phyloP scores from a whole-genome alignment of 2,888 invertebrate species.

The Balanococcus diminutus region DNA sequence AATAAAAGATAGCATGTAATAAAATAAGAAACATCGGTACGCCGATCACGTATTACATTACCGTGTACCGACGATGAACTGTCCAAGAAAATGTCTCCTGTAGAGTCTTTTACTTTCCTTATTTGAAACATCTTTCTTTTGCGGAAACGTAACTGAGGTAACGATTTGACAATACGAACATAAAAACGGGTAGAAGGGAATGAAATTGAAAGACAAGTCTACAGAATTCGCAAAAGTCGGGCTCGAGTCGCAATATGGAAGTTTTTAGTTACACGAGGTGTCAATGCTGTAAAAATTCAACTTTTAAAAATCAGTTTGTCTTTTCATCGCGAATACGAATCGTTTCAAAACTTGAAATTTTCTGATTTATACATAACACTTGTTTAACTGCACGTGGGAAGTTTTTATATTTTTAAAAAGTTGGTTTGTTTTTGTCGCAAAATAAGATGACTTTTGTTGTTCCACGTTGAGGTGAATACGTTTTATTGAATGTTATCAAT shows the following conservation, averaged over 20 bases:
- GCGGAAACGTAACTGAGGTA: conserved; percentile 48
- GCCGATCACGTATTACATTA: conserved; percentile 56
- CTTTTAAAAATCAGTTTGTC: neutral
- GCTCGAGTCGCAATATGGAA: too few relatives aligned
- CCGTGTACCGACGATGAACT: conserved; percentile 55
- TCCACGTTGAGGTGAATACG: neutral
- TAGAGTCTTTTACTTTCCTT: conserved; percentile 52
- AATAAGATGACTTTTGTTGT: neutral
- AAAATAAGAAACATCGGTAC: conserved; percentile 52
- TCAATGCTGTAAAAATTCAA: conserved; percentile 25
- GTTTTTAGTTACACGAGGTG: conserved; percentile 40
- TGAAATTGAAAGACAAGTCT: conserved; percentile 49
- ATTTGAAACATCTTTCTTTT: conserved; percentile 53
- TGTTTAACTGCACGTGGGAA: neutral
- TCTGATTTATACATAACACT: neutral
- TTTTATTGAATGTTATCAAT: neutral
- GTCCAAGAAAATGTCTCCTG: conserved; percentile 59
- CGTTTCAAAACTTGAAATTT: neutral
- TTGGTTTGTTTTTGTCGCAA: neutral
- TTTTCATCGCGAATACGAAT: conserved; percentile 32
- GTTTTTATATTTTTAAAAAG: neutral
- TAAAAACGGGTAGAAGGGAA: conserved; percentile 35
- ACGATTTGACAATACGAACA: conserved; percentile 50
- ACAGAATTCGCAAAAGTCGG: conserved; percentile 29
- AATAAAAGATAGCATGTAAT: conserved; percentile 51